These are phyloP conservation scores for Teleopsis dalmanni DNA, from an alignment of 1,140 invertebrate species.

Conservation along the genomic window DNA sequence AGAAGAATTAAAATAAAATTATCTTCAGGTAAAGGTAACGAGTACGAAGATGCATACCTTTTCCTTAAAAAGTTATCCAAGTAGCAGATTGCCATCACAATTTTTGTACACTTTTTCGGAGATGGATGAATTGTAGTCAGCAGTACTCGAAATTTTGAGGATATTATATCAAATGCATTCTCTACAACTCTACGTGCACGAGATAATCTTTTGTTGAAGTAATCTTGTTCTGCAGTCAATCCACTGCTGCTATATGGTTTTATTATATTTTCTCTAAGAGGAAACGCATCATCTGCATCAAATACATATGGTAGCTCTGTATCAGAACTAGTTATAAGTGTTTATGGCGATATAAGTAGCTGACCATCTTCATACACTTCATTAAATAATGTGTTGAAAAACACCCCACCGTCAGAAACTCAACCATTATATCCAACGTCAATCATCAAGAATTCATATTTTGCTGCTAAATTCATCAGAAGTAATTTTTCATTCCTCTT, in stretches of 20 bases:
- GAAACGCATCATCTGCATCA: slow-evolving; percentile 43
- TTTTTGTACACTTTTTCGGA: neutral
- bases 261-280: slow-evolving; percentile 31
- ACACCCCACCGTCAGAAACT: slow-evolving; percentile 34
- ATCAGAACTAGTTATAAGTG: slow-evolving; percentile 18
- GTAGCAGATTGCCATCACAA: neutral
- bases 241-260: slow-evolving; percentile 27
- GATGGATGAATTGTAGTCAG: neutral
- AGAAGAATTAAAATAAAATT: no score
- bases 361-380: slow-evolving; percentile 11
- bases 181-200: slow-evolving; percentile 39
- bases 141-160: neutral
- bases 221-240: slow-evolving; percentile 17
- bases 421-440: slow-evolving; percentile 33
- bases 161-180: slow-evolving; percentile 45
- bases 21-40: neutral
- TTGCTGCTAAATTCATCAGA: slow-evolving; percentile 5
- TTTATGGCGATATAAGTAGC: slow-evolving; percentile 16
- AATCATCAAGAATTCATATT: slow-evolving; percentile 23
- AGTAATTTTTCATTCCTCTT: neutral
- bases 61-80: slow-evolving; percentile 1
- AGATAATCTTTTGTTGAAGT: slow-evolving; percentile 46
- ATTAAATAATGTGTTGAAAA: slow-evolving; percentile 41
- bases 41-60: neutral
- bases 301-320: slow-evolving; percentile 25